phyloP scores from a whole-genome alignment of 2,113 vertebrate genomes.

The Emydocephalus ijimae region DNA sequence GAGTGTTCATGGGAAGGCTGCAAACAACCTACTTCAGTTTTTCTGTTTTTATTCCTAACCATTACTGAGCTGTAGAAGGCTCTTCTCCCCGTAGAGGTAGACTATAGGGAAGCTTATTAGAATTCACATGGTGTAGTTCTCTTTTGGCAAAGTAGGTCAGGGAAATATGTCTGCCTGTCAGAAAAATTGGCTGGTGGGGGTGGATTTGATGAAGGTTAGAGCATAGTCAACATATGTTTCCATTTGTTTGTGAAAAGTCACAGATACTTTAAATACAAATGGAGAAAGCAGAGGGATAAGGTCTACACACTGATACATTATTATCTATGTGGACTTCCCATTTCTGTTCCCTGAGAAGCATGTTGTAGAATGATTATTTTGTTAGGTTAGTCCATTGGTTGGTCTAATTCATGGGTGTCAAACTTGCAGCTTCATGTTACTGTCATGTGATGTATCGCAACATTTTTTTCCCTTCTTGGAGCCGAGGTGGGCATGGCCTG shows the following conservation, averaged over 20 bases:
- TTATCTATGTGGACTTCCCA: not conserved
- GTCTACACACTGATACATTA: not conserved
- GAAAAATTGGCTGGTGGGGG: not conserved
- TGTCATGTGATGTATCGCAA: too few species aligned
- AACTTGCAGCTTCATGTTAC: too few species aligned
- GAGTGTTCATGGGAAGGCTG: not conserved
- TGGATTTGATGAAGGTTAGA: slow-evolving; percentile 1
- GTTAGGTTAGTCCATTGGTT: not conserved
- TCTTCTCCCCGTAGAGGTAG: not conserved
- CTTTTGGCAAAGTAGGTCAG: slow-evolving; percentile 40
- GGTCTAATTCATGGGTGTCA: not conserved
- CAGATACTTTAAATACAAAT: slow-evolving; percentile 18
- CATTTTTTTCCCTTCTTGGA: too few species aligned
- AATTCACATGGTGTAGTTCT: slow-evolving; percentile 43
- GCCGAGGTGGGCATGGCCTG: too few species aligned
- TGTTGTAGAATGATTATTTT: not conserved
- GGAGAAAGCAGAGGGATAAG: not conserved
- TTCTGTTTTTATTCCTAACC: not conserved
- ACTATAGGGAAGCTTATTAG: slow-evolving; percentile 30
- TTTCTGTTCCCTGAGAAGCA: not conserved
- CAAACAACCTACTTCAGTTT: not conserved
- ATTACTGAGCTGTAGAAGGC: not conserved
- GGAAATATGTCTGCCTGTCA: slow-evolving; percentile 28
- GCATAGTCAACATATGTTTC: not conserved
- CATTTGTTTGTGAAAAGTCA: slow-evolving; percentile 20